Evolutionary conservation across 2,113 vertebrate genomes (phyloP), one percentile per base, ranked within the genome.

Genomic region (Otus sunia): DNA sequence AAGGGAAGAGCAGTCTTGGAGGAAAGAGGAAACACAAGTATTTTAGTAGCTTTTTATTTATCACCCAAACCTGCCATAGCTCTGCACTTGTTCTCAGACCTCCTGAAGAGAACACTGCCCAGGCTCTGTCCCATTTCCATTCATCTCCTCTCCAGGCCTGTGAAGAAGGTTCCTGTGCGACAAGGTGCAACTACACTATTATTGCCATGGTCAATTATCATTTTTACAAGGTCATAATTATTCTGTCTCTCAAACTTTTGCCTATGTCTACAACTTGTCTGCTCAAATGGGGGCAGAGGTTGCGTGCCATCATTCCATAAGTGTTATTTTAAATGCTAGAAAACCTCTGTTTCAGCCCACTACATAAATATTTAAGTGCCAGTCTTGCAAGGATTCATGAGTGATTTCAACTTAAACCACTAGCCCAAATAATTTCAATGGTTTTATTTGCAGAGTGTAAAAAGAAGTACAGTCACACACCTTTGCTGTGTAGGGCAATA

Each of bases 291-390:
- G 22, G 36, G 17, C 37, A 85, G 37, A 63, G 43, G 0, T 4
- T 6, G 0, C 0, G 0, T 15, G 29, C 43, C 66, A 39, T 9
- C 29, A 3, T 25, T 36, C 36, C 68, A 0, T 1, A 49, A 25
- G 4, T 15, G 17, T 13, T 29, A 39, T 12, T 93, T 66, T 10
- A 10, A 11, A 10, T 25, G 56, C 64, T 27, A 41, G 20, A 55
- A 88, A 91, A 32, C 10, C 36, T 66, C 41, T 41, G 9, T 16
- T 68, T 45, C 53, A 68, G 52, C 39, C 22, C 22, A 29, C 45
- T 39, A 12, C 14, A 15, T 32, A 86, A 80, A 69, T 41, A 50
- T 22, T 45, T 17, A 78, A 66, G 45, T 15, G 9, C 9, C 30
- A 69, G 11, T 43, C 52, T 80, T 45, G 53, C 55, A 53, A 55